Evolutionary conservation across 2,797 vertebrate species (phyloP).

Genomic region (Knipowitschia caucasica): DNA sequence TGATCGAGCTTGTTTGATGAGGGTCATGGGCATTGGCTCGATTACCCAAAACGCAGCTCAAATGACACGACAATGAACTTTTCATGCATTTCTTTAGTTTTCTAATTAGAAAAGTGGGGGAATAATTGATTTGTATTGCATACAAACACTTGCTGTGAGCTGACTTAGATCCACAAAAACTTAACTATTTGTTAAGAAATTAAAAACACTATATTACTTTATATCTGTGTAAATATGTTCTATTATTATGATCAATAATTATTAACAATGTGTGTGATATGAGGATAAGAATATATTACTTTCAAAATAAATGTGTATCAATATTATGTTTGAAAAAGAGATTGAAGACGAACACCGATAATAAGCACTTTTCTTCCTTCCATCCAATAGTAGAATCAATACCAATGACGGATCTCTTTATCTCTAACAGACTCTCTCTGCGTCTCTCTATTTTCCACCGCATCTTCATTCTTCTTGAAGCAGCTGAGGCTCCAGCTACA

Average conservation of each 20-base stretch:
- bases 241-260: too few relatives aligned
- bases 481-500: neutral
- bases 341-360: neutral
- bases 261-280: too few relatives aligned
- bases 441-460: neutral
- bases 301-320: too few relatives aligned
- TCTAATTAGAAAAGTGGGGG: too few relatives aligned
- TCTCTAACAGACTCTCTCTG: neutral
- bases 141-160: too few relatives aligned
- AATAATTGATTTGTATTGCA: too few relatives aligned
- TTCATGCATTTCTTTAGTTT: neutral
- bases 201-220: too few relatives aligned
- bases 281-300: too few relatives aligned
- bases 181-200: too few relatives aligned
- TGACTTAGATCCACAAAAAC: too few relatives aligned
- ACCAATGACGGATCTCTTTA: neutral
- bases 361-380: neutral
- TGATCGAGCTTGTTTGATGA: neutral
- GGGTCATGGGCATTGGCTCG: neutral
- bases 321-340: too few relatives aligned
- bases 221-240: too few relatives aligned
- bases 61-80: neutral
- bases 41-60: neutral
- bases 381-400: neutral
- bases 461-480: constrained; percentile 1